Base-by-base conservation (phyloP, 2,113 vertebrate genomes). In the Ailuropoda melanoleuca region DNA sequence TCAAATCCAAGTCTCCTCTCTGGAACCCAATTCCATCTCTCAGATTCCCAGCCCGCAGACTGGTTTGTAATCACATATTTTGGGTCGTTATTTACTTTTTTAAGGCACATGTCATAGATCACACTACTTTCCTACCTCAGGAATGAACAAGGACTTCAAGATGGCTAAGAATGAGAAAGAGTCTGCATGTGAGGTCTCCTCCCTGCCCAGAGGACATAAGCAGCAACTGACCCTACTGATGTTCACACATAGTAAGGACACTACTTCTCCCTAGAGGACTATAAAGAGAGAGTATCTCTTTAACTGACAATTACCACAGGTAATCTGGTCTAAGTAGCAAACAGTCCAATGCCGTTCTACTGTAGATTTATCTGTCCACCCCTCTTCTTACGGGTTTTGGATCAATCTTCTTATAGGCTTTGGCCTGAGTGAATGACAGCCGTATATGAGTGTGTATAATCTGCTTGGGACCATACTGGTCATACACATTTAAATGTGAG, bases 361-460 rank as follows among this genome's bases (percentile, higher is more conserved):
- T 62, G 13, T 96, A 92, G 91, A 93, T 93, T 66, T 62, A 95
- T 93, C 48, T 95, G 39, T 75, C n/a, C 34, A 88, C 21, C 48
- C 21, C 23, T 87, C 81, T 66, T 80, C 77, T 94, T 80, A 93
- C 3, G 62, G n/a, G 70, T 89, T 97, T 94, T 95, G 39, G 56
- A 92, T 81, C 18, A 90, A 88, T 83, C 83, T 94, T 97, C 88
- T 96, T 87, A 92, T 0, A 92, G 48, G 58, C 29, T 95, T 74
- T 84, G 50, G 66, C 37, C 53, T 91, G 48, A 66, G 48, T 48
- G 83, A 93, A 48, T 39, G 39, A 82, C 56, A 95, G 50, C 8
- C 92, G 56, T 70, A 29, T 64, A 5, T 77, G 43, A 92, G 39
- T 60, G 17, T 64, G 10, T 70, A 90, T 55, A 77, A 92, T 94